A percentile compares a stretch with the other conserved stretches of the same genome.
Evolutionary conservation across 2,888 invertebrate genomes (phyloP).

Genomic region (Drosophila austrosaltans): DNA sequence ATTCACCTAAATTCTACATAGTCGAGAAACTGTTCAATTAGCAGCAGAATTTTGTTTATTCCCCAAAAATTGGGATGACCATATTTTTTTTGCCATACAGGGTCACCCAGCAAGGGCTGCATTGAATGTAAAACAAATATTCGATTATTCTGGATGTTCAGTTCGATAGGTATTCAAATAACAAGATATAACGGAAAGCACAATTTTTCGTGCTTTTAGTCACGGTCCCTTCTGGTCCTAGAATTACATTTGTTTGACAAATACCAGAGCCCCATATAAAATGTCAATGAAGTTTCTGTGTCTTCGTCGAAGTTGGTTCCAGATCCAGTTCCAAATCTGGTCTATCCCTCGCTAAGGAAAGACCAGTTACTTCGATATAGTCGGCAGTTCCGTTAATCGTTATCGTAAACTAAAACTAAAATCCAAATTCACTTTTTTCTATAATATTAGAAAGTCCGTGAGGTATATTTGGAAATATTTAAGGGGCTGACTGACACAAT

Average conservation of each 20-base stretch:
- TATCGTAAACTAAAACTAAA: constrained; percentile 8
- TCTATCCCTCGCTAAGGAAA: neutral
- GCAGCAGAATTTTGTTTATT: constrained; percentile 63
- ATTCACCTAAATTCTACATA: constrained; percentile 24
- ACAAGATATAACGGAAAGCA: too few relatives aligned
- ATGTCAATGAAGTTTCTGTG: neutral
- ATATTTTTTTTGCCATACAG: neutral
- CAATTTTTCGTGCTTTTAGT: too few relatives aligned
- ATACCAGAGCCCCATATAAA: neutral
- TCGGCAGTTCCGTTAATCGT: constrained; percentile 1
- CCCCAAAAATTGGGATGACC: constrained; percentile 47
- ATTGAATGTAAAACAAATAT: neutral
- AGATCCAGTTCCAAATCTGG: constrained; percentile 2
- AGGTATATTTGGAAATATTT: neutral
- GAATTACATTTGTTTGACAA: too few relatives aligned
- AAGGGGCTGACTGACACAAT: constrained; percentile 23
- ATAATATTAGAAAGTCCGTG: neutral
- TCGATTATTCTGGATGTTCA: neutral
- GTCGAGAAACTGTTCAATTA: constrained; percentile 9
- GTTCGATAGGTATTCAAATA: too few relatives aligned
- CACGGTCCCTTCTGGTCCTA: too few relatives aligned
- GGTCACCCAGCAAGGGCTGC: neutral
- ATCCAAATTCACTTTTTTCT: neutral
- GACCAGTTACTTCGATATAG: constrained; percentile 6
- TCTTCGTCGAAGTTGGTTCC: neutral